phyloP scores from a whole-genome alignment of 2,113 vertebrate genomes.

The Stigmatopora nigra region DNA sequence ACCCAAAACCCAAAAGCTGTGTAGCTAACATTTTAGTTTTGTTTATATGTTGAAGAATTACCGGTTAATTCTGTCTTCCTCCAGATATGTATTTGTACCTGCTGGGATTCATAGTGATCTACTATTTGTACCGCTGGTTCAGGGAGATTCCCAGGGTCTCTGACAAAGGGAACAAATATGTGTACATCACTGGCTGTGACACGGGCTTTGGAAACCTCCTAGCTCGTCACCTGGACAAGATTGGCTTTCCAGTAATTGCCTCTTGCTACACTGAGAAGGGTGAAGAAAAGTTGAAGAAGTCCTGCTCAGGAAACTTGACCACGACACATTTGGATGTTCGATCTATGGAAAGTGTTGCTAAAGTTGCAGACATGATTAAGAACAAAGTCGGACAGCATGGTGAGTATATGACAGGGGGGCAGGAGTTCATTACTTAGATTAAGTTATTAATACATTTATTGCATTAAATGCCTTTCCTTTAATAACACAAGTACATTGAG shows the following conservation, averaged over 20 bases:
- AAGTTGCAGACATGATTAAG: slow-evolving; percentile 63
- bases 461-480: no score
- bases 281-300: slow-evolving; percentile 72
- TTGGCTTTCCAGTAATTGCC: slow-evolving; percentile 78
- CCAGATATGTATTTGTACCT: slow-evolving; percentile 63
- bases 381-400: slow-evolving; percentile 61
- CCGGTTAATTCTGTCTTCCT: not conserved
- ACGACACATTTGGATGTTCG: slow-evolving; percentile 67
- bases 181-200: slow-evolving; percentile 88
- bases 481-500: no score
- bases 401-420: slow-evolving; percentile 37
- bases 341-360: slow-evolving; percentile 66
- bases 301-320: slow-evolving; percentile 64
- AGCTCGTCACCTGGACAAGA: slow-evolving; percentile 73
- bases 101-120: slow-evolving; percentile 48
- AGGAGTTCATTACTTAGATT: no score
- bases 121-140: slow-evolving; percentile 62
- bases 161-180: slow-evolving; percentile 61
- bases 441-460: no score
- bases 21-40: not conserved
- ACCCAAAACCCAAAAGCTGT: not conserved
- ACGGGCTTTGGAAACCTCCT: slow-evolving; percentile 79
- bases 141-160: slow-evolving; percentile 61
- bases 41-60: not conserved
- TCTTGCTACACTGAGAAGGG: slow-evolving; percentile 73